Evolutionary conservation across 2,797 vertebrate species (phyloP).

Genomic region (Aldrovandia affinis): DNA sequence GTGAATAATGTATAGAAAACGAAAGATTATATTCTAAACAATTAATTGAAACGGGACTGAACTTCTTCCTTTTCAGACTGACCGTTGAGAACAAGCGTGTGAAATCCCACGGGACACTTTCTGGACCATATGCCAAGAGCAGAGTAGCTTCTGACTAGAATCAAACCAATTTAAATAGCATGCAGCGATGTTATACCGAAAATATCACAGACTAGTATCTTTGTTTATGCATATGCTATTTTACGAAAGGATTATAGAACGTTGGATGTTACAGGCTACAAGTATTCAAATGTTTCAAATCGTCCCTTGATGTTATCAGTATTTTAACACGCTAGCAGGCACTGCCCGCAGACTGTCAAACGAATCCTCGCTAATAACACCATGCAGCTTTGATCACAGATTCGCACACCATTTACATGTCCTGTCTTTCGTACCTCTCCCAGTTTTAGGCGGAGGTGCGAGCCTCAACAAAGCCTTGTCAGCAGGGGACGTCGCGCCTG

Average conservation of each 20-base stretch:
- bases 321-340: conserved; percentile 6
- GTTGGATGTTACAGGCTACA: no score
- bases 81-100: neutral
- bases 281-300: neutral
- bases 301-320: neutral
- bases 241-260: no score
- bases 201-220: neutral
- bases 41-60: neutral
- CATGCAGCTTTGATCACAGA: conserved; percentile 34
- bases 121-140: neutral
- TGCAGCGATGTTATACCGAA: neutral
- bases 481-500: conserved; percentile 29
- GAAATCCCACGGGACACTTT: neutral
- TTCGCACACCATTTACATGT: conserved; percentile 7
- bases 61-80: neutral
- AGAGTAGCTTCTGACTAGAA: neutral
- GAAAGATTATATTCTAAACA: neutral
- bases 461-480: neutral
- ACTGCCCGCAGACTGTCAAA: neutral
- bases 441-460: conserved; percentile 34
- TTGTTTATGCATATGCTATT: no score
- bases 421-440: conserved; percentile 28
- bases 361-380: neutral
- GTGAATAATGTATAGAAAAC: neutral
- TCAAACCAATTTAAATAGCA: neutral